Evolutionary conservation across 1,140 invertebrate genomes (phyloP).

Genomic region (Doryteuthis pealeii): DNA sequence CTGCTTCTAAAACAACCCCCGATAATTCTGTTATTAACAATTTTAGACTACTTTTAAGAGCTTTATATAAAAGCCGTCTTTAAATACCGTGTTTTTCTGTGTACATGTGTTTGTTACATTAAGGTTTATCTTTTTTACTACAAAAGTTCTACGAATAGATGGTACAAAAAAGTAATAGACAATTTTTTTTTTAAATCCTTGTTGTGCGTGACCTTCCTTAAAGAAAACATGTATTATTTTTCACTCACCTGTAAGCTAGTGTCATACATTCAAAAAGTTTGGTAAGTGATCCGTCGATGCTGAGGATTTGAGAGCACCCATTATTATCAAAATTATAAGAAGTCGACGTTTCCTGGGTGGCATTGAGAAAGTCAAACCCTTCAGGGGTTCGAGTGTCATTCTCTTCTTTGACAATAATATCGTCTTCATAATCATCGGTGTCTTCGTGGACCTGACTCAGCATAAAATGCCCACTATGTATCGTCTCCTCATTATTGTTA

Average conservation of each 20-base stretch:
- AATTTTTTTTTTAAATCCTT: too few species aligned
- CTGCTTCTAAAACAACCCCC: too few species aligned
- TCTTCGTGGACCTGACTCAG: constrained; percentile 90
- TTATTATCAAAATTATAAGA: constrained; percentile 55
- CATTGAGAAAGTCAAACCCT: constrained; percentile 56
- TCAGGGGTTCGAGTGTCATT: constrained; percentile 23
- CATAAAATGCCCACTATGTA: constrained; percentile 98
- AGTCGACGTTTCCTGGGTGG: constrained; percentile 59
- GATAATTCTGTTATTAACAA: too few species aligned
- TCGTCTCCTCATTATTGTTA: constrained; percentile 54
- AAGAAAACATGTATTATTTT: too few species aligned
- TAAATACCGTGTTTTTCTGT: too few species aligned
- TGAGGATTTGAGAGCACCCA: constrained; percentile 65
- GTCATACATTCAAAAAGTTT: constrained; percentile 97
- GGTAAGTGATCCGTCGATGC: constrained; percentile 89
- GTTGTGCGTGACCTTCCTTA: too few species aligned
- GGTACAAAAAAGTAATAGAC: too few species aligned
- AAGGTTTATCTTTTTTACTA: too few species aligned
- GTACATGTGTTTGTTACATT: too few species aligned
- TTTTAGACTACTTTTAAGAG: too few species aligned
- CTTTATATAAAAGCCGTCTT: too few species aligned
- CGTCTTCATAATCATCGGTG: constrained; percentile 73
- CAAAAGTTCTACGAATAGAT: too few species aligned
- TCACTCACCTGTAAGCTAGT: constrained; percentile 86
- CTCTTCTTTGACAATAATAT: constrained; percentile 29